A percentile compares a stretch with the other conserved stretches of the same genome.
Conservation (phyloP, 1,140 invertebrate species). For the Tachypleus tridentatus region DNA sequence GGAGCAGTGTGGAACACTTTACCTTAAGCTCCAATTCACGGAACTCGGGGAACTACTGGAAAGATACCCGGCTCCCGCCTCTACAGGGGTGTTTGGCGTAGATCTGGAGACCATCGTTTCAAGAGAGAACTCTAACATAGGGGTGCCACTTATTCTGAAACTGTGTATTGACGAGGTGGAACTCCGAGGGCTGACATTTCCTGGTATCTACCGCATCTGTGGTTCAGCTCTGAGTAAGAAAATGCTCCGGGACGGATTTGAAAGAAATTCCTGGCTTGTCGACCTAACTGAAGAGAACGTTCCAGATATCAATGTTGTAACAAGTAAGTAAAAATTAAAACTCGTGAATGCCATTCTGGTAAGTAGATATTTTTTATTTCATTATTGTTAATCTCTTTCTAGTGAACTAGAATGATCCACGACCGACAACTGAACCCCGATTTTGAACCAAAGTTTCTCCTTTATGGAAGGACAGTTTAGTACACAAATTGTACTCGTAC, state of each 20-base stretch:
- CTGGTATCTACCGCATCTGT: constrained; percentile 88
- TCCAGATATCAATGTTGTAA: constrained; percentile 95
- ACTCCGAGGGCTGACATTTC: constrained; percentile 86
- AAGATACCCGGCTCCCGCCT: constrained; percentile 25
- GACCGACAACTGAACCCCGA: too few species aligned
- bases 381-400: too few species aligned
- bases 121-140: constrained; percentile 47
- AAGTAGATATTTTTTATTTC: too few species aligned
- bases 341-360: too few species aligned
- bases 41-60: constrained; percentile 77
- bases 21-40: constrained; percentile 82
- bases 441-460: too few species aligned
- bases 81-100: constrained; percentile 61
- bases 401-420: too few species aligned
- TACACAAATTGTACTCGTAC: too few species aligned
- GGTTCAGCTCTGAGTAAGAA: constrained; percentile 94
- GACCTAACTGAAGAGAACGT: constrained; percentile 93
- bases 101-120: constrained; percentile 80
- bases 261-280: constrained; percentile 75
- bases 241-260: constrained; percentile 85
- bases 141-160: constrained; percentile 78
- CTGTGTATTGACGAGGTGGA: constrained; percentile 95
- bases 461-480: too few species aligned
- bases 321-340: constrained; percentile 43
- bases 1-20: constrained; percentile 85